Evolutionary conservation across 2,797 vertebrate genomes (phyloP), one percentile per base, ranked within the genome.

Genomic region (Pseudochromis fuscus): DNA sequence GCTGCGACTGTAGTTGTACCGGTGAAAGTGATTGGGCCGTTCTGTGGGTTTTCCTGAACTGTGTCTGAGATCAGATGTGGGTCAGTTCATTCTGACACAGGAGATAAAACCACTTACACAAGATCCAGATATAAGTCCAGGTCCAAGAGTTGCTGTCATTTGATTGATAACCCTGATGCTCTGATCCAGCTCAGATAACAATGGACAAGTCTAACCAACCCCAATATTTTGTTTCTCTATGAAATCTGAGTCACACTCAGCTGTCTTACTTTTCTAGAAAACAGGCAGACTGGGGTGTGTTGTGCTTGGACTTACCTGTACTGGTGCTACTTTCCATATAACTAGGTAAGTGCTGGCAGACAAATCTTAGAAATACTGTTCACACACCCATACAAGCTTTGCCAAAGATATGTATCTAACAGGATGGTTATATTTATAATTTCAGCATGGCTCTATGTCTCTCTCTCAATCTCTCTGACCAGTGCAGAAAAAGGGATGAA

Each of bases 291-390:
- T 94, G 19, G 97, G 98, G 48, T 98, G 96, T 81, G 94, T 89
- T 5, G 83, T 99, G 57, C 90, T 99, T 42, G 98, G 98, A 21
- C 96, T 97, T 0, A 94, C 94, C 0, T 99, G 98, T 79, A 97
- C 95, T 25, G 94, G 94, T 1, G 95, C 96, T 18, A 95, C 96
- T 35, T 96, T 77, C 83, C 93, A 95, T 42, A 94, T 99, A 81
- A 89, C 95, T 58, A 95, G 96, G 98, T 99, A 94, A 96, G 97
- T 96, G 7, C 10, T 25, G 35, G 15, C 33, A 48, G 2, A 42
- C 23, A 35, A 19, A 46, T 0, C 8, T 31, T 0, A 37, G 52
- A 18, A 31, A 38, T 11, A 19, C 21, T 5, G 25, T 24, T 61
- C 3, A 25, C 1, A 45, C 31, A 21, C 30, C 3, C 11, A 18